Evolutionary conservation across 2,113 vertebrate genomes (phyloP).

Genomic region (Sinocyclocheilus grahami): DNA sequence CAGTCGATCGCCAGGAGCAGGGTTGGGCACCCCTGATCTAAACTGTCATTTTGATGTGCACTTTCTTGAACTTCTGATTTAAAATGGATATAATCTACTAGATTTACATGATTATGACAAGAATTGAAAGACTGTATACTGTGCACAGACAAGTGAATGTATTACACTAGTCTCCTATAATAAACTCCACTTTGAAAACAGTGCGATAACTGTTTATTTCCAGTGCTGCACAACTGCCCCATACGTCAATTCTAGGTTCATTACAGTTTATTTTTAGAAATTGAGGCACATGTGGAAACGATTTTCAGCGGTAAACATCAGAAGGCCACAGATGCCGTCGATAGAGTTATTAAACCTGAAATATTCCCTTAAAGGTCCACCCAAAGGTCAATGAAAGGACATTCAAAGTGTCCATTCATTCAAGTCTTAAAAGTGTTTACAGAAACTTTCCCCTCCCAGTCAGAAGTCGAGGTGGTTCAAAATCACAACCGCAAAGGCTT

Average conservation of each 20-base stretch:
- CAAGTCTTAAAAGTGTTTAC: not conserved
- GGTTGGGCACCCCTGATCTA: too few relatives aligned
- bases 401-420: not conserved
- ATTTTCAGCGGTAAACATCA: conserved; percentile 5
- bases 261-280: conserved; percentile 15
- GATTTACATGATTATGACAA: not conserved
- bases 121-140: not conserved
- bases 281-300: not conserved
- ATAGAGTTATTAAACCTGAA: not conserved
- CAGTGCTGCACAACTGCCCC: not conserved
- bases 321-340: not conserved
- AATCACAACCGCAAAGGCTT: not conserved
- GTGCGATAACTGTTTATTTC: conserved; percentile 1
- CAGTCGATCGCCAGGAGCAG: too few relatives aligned
- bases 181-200: not conserved
- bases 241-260: not conserved
- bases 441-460: not conserved
- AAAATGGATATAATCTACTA: not conserved
- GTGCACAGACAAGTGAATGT: not conserved
- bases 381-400: not conserved
- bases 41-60: not conserved
- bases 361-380: not conserved
- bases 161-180: not conserved
- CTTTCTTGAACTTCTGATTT: not conserved
- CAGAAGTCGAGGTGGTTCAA: not conserved